phyloP scores from a whole-genome alignment of 2,797 vertebrate genomes.

The Acipenser oxyrinchus region DNA sequence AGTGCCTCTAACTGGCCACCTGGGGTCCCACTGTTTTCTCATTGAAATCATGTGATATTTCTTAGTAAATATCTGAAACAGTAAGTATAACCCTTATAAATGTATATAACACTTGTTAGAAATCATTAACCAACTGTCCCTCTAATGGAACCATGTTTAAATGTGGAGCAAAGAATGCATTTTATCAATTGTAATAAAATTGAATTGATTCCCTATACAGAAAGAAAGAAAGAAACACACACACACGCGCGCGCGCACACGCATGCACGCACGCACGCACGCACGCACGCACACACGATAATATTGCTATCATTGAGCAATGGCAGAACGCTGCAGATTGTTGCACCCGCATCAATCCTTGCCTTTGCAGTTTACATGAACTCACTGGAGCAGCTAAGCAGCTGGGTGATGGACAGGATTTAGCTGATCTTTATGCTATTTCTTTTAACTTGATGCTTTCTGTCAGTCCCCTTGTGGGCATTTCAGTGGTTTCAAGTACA shows the following conservation, averaged over 20 bases:
- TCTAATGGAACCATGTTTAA: no score
- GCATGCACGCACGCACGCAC: constrained; percentile 14
- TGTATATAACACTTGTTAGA: no score
- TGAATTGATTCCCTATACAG: not conserved
- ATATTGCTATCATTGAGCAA: constrained; percentile 37
- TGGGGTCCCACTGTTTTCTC: no score
- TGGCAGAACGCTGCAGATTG: constrained; percentile 53
- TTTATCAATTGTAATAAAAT: constrained; percentile 4
- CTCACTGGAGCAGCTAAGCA: constrained; percentile 53
- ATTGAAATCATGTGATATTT: no score
- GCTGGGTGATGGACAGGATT: constrained; percentile 52
- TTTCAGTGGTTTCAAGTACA: constrained; percentile 8
- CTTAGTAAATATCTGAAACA: no score
- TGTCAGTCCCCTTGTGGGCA: constrained; percentile 48
- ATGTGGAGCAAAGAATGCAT: no score
- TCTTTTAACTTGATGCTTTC: constrained; percentile 63
- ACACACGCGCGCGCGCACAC: no score
- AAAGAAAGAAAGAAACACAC: constrained; percentile 21
- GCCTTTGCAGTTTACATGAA: constrained; percentile 69
- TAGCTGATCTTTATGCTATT: constrained; percentile 64
- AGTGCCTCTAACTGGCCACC: no score
- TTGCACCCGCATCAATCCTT: constrained; percentile 66
- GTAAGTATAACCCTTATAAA: no score
- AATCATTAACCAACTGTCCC: no score
- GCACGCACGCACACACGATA: constrained; percentile 33